A percentile compares a stretch with the other conserved stretches of the same genome.
Conservation (phyloP, 2,888 invertebrate genomes). For the Drosophila putrida region DNA sequence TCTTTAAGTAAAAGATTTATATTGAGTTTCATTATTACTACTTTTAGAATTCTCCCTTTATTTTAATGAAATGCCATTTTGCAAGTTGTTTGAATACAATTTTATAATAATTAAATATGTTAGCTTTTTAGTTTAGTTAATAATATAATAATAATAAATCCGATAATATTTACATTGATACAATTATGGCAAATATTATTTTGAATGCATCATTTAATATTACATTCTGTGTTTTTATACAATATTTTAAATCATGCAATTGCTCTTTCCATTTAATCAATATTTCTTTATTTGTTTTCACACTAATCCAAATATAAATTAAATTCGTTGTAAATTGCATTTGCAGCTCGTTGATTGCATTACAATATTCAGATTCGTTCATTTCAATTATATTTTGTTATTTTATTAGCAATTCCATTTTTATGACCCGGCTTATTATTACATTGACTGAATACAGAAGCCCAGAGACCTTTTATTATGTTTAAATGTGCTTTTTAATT, state of each 20-base stretch:
- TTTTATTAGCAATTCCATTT: slow-evolving; percentile 11
- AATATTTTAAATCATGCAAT: background rate
- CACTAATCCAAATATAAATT: slow-evolving; percentile 26
- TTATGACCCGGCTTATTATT: slow-evolving; percentile 58
- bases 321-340: slow-evolving; percentile 52
- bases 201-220: no score
- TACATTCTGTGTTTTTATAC: no score
- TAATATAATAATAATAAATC: no score
- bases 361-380: slow-evolving; percentile 24
- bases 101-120: no score
- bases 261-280: slow-evolving; percentile 10
- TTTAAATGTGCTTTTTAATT: slow-evolving; percentile 5
- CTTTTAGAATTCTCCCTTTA: background rate
- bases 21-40: background rate
- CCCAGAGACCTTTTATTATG: slow-evolving; percentile 14
- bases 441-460: slow-evolving; percentile 49
- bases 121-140: no score
- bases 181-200: no score
- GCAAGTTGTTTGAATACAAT: no score
- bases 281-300: slow-evolving; percentile 24
- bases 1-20: background rate
- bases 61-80: no score
- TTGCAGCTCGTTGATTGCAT: slow-evolving; percentile 58
- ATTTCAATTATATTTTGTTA: slow-evolving; percentile 1
- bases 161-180: no score